A percentile compares a stretch with the other conserved stretches of the same genome.
Evolutionary conservation across 2,113 vertebrate genomes (phyloP).

Genomic region (Lasiurus borealis): DNA sequence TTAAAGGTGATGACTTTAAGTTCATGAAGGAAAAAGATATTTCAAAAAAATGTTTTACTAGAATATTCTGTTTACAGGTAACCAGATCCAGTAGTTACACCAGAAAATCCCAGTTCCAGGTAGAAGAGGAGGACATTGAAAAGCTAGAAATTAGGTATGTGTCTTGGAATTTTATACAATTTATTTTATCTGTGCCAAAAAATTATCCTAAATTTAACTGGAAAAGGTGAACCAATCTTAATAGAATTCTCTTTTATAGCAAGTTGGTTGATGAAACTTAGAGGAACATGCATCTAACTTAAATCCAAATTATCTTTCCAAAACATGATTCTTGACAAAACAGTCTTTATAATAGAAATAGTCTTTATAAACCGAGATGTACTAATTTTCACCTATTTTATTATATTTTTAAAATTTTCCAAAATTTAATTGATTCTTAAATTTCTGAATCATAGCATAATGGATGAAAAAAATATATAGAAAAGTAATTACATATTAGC

Average conservation of each 20-base stretch:
- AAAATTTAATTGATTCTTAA: conserved; percentile 66
- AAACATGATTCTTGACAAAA: conserved; percentile 45
- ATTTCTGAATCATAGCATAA: conserved; percentile 72
- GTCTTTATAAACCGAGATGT: conserved; percentile 44
- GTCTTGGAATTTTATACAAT: conserved; percentile 40
- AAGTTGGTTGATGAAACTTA: conserved; percentile 54
- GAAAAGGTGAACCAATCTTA: conserved; percentile 16
- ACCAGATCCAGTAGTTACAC: conserved; percentile 97
- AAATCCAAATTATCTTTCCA: conserved; percentile 47
- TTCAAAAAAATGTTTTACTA: conserved; percentile 34
- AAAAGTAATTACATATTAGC: conserved; percentile 82
- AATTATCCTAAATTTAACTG: conserved; percentile 56
- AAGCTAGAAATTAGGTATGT: conserved; percentile 98
- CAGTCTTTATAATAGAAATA: too few species aligned
- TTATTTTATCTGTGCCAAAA: conserved; percentile 46
- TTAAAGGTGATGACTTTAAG: conserved; percentile 39
- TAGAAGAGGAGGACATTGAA: conserved; percentile 99
- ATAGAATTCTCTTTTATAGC: conserved; percentile 13
- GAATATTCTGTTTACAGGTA: conserved; percentile 89
- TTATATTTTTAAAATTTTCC: conserved; percentile 51
- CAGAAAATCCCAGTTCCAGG: conserved; percentile 96
- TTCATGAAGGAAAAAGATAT: not conserved
- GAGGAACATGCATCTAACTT: conserved; percentile 48
- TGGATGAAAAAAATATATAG: conserved; percentile 79
- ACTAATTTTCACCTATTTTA: conserved; percentile 32